Evolutionary conservation across 2,888 invertebrate species (phyloP).

Genomic region (Leptinotarsa haldemani): DNA sequence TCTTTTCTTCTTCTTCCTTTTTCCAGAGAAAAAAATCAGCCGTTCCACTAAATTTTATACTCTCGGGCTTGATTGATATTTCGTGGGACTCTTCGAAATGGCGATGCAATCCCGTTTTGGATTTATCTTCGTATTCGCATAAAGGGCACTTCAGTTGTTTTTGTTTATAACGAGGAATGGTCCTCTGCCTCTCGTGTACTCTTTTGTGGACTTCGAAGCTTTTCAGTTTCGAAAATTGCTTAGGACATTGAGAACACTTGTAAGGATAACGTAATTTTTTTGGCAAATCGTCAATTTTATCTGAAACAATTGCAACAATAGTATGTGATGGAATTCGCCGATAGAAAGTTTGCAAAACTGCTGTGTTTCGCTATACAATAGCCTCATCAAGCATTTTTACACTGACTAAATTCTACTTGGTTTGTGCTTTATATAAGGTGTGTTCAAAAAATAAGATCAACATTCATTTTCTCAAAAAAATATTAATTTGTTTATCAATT

Average conservation of each 20-base stretch:
- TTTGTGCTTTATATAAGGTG: too few species aligned
- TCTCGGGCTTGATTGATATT: neutral
- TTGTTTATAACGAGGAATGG: neutral
- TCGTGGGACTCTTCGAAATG: conserved; percentile 12
- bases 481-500: too few species aligned
- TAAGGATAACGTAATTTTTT: neutral
- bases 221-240: neutral
- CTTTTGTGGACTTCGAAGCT: neutral
- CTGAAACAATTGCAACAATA: neutral
- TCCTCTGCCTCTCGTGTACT: neutral
- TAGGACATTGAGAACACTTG: neutral
- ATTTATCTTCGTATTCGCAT: conserved; percentile 13
- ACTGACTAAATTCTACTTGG: too few species aligned
- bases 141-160: conserved; percentile 1
- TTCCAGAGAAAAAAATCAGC: neutral
- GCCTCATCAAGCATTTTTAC: too few species aligned
- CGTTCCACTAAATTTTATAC: neutral
- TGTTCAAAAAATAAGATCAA: too few species aligned
- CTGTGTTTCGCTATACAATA: too few species aligned
- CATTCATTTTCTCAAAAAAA: too few species aligned
- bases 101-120: neutral
- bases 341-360: too few species aligned
- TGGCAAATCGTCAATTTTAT: neutral
- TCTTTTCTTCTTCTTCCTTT: conserved; percentile 16
- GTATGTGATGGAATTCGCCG: too few species aligned